Evolutionary conservation across 2,797 vertebrate genomes (phyloP).

Genomic region (Nyctalus aviator): DNA sequence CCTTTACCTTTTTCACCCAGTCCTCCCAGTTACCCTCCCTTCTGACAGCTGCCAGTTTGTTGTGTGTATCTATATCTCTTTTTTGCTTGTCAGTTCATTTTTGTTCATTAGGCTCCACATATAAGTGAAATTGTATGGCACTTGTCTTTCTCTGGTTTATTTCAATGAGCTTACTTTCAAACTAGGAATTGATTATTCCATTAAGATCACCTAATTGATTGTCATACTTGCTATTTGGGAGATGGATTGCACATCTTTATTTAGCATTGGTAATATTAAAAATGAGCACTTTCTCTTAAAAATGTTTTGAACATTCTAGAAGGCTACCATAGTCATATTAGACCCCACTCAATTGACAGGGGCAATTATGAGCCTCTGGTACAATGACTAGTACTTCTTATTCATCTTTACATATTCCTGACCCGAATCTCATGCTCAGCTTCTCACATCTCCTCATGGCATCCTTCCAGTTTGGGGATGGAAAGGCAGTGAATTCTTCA

Average conservation of each 20-base stretch:
- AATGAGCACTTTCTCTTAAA: not conserved
- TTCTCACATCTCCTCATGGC: not conserved
- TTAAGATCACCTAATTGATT: not conserved
- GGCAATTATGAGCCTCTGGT: not conserved
- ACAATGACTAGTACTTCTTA: constrained; percentile 20
- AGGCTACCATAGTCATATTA: not conserved
- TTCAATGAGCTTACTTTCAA: not conserved
- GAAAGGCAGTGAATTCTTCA: not conserved
- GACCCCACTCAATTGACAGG: constrained; percentile 18
- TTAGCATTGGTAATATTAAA: not conserved
- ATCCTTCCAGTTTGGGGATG: not conserved
- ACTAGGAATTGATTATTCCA: constrained; percentile 35
- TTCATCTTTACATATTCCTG: not conserved
- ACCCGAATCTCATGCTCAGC: not conserved
- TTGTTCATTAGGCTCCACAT: not conserved
- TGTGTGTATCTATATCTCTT: not conserved
- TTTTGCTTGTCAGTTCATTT: not conserved
- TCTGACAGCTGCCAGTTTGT: not conserved
- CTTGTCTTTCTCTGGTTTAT: not conserved
- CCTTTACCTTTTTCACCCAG: not conserved
- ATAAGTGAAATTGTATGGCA: not conserved
- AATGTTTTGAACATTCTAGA: constrained; percentile 30
- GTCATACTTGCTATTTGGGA: not conserved
- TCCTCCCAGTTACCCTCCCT: not conserved
- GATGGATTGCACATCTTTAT: not conserved